phyloP scores from a whole-genome alignment of 2,888 invertebrate genomes.

The Parnassius apollo region DNA sequence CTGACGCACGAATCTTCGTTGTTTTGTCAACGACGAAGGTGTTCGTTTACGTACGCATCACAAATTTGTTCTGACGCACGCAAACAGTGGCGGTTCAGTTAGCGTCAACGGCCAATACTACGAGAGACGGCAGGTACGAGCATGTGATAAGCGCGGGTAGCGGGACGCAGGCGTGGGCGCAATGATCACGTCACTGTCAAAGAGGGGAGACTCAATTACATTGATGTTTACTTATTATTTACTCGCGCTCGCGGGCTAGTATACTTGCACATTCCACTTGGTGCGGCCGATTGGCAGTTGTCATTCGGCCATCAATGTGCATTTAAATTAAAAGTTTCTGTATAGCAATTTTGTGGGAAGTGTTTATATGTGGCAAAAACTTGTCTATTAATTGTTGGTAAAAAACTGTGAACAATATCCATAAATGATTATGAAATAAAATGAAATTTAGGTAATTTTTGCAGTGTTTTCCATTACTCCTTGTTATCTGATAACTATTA shows the following conservation, averaged over 20 bases:
- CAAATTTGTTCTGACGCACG: slow-evolving; percentile 55
- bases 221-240: slow-evolving; percentile 71
- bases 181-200: slow-evolving; percentile 55
- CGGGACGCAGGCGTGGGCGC: slow-evolving; percentile 45
- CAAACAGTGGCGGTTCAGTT: slow-evolving; percentile 49
- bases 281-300: slow-evolving; percentile 48
- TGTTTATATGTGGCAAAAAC: slow-evolving; percentile 54
- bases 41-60: slow-evolving; percentile 43
- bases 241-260: slow-evolving; percentile 65
- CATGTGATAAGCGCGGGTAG: slow-evolving; percentile 32
- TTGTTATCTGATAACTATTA: slow-evolving; percentile 14
- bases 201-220: slow-evolving; percentile 56
- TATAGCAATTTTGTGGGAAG: slow-evolving; percentile 56
- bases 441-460: slow-evolving; percentile 71
- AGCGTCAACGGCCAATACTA: slow-evolving; percentile 40
- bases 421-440: slow-evolving; percentile 73
- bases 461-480: slow-evolving; percentile 15
- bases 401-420: slow-evolving; percentile 57
- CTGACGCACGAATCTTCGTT: slow-evolving; percentile 55
- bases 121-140: slow-evolving; percentile 19
- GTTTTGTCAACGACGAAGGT: slow-evolving; percentile 31
- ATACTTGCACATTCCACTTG: slow-evolving; percentile 74
- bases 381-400: slow-evolving; percentile 41
- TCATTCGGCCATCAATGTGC: slow-evolving; percentile 56
- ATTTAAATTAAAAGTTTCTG: slow-evolving; percentile 64